Evolutionary conservation across 2,113 vertebrate genomes (phyloP), one percentile per base, ranked within the genome.

Genomic region (Chelonoidis abingdonii): DNA sequence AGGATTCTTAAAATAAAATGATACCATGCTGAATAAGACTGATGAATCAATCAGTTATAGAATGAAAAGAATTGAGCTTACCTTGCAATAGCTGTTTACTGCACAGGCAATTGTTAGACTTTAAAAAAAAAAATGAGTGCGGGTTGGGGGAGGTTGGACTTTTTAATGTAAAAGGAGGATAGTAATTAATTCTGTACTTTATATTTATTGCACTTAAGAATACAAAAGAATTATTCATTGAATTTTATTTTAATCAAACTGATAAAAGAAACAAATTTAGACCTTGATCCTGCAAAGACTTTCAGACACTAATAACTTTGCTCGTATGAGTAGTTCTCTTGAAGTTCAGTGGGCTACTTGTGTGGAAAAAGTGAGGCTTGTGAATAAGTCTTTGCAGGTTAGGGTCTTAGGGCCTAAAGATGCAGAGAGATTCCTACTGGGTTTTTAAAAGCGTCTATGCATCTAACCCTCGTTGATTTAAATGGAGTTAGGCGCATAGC

Each of bases 401-500:
- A 17, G 1, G 53, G 2, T 31, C 4, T 87, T 83, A 84, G 16
- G 12, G 27, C 21, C 72, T 92, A 53, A 91, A 86, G 25, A 65
- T 89, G 21, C 22, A 82, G 27, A 87, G 41, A 95, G 7, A 13
- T 92, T 89, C 9, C 17, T 52, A 90, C 82, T 85, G 91, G 57
- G 24, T 49, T 93, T 93, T 88, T 25, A 59, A 2, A 22, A 41
- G 25, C 84, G 35, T 84, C 90, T 80, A 62, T 86, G 80, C 89
- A 95, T 22, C 0, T 80, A 84, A 89, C 93, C 6, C 92, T 81
- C 62, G 76, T 89, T 93, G 78, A 86, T 89, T 95, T 96, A 92
- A 97, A 95, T 89, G 90, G 79, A 95, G 83, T 89, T 92, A 94
- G 86, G 72, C 90, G 87, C 89, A 62, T 91, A 92, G 1, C 31